phyloP scores from a whole-genome alignment of 1,140 invertebrate genomes.

The Drosophila guanche region DNA sequence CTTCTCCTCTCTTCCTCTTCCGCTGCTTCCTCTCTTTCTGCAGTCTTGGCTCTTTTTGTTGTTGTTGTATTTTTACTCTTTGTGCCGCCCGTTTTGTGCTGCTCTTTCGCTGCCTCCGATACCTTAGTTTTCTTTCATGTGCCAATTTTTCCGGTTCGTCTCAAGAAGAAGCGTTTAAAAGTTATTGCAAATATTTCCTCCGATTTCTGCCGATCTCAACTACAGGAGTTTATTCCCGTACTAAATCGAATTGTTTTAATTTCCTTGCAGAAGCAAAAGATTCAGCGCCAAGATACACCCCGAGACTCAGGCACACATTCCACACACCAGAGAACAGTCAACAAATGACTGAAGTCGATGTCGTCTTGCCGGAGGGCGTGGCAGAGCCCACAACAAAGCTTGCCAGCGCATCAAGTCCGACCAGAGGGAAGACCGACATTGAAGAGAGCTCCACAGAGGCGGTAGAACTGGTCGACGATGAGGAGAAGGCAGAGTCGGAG shows the following conservation, averaged over 20 bases:
- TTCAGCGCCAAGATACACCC: slow-evolving; percentile 32
- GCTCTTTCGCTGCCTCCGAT: slow-evolving; percentile 53
- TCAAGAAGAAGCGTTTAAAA: slow-evolving; percentile 23
- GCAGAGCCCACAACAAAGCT: slow-evolving; percentile 71
- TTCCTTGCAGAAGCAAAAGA: slow-evolving; percentile 34
- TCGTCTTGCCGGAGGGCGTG: slow-evolving; percentile 79
- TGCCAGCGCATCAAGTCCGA: slow-evolving; percentile 59
- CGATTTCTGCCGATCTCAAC: too few species aligned
- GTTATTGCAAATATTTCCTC: background rate
- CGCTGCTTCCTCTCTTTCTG: slow-evolving; percentile 45
- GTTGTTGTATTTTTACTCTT: slow-evolving; percentile 43
- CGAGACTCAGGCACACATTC: slow-evolving; percentile 67
- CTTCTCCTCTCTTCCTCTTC: slow-evolving; percentile 16
- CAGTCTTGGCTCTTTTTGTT: slow-evolving; percentile 49
- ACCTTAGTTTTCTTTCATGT: slow-evolving; percentile 68
- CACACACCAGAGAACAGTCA: slow-evolving; percentile 50
- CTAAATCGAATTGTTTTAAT: background rate
- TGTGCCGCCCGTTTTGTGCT: slow-evolving; percentile 52
- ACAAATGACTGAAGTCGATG: slow-evolving; percentile 83
- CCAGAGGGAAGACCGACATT: slow-evolving; percentile 6
- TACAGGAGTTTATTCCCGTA: too few species aligned
- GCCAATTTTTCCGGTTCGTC: slow-evolving; percentile 70
- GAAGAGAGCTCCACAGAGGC: slow-evolving; percentile 8
- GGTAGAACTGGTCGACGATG: slow-evolving; percentile 6
- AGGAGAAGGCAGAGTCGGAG: slow-evolving; percentile 5